Evolutionary conservation across 2,888 invertebrate genomes (phyloP), one percentile per base, ranked within the genome.

Genomic region (Drosophila infuscata): DNA sequence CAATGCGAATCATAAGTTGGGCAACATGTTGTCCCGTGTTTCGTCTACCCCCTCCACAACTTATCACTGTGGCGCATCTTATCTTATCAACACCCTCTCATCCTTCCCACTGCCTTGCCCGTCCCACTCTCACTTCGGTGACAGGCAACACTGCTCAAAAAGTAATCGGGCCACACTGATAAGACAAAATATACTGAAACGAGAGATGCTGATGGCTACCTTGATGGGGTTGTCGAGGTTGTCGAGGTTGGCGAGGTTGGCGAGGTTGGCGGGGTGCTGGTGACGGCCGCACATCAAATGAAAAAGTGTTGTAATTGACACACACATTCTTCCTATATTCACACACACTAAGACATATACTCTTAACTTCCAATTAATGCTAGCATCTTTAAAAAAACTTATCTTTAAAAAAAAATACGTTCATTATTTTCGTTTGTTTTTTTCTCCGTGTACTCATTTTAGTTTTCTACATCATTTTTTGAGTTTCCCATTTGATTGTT

Each of bases 1-100:
- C 86, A 88, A 85, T 83, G 73, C 64, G 86, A 86, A 90, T 90
- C 85, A 89, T 74, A 88, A 74, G 87, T 90, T 77, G 64, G 81
- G 80, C 77, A 85, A 84, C 71, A 70, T 70, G 49, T 63, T 36
- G 64, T 30, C 46, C 57, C 25, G 35, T 30, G 33, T 46, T 46
- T 15, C 29, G 54, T 69, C 46, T 38, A 15, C 20, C 36, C 20
- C 53, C 36, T 17, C 36, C 20, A 49, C 36, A 32, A 25, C 9
- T 43, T 57, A 8, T 17, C 15, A 20, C 17, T 62, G 38, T 43
- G 30, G 25, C 32, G 17, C 43, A 30, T 49, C 70, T 74, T 83
- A 89, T 83, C 83, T 83, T 81, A 83, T 83, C 89, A 41, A 17
- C 11, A 20, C 6, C 15, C 7, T 4, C 3, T n/a, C 29, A 29